These are phyloP conservation scores for western clawed frog (Xenopus tropicalis) DNA, from an alignment of 2,113 vertebrate species.

Conservation along the genomic window DNA sequence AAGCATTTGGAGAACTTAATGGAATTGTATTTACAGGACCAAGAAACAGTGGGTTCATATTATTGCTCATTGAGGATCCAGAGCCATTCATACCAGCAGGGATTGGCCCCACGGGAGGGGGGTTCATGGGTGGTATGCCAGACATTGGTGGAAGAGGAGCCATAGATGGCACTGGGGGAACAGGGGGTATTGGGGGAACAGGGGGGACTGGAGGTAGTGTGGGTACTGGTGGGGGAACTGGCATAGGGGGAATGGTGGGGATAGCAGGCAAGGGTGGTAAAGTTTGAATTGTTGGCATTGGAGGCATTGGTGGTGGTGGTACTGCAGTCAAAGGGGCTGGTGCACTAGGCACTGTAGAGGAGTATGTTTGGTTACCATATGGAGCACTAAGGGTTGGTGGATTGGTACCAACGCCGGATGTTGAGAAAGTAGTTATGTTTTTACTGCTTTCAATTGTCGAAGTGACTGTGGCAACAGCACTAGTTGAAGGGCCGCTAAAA, in stretches of 20 bases:
- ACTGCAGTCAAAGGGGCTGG: slow-evolving; percentile 84
- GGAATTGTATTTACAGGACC: slow-evolving; percentile 81
- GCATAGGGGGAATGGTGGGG: slow-evolving; percentile 86
- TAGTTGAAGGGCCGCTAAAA: slow-evolving; percentile 79
- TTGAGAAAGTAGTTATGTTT: slow-evolving; percentile 76
- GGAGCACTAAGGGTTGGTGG: slow-evolving; percentile 83
- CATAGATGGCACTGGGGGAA: slow-evolving; percentile 86
- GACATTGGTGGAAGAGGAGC: slow-evolving; percentile 85
- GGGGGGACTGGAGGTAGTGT: slow-evolving; percentile 84
- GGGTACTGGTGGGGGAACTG: slow-evolving; percentile 88
- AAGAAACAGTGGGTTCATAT: slow-evolving; percentile 87
- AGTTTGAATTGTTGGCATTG: slow-evolving; percentile 84
- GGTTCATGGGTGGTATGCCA: slow-evolving; percentile 88
- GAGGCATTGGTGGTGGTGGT: slow-evolving; percentile 87
- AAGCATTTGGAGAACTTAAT: slow-evolving; percentile 80
- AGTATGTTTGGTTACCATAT: slow-evolving; percentile 84
- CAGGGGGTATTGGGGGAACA: slow-evolving; percentile 81
- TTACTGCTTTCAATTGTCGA: slow-evolving; percentile 87
- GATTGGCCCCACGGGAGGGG: slow-evolving; percentile 83
- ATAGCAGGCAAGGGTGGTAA: slow-evolving; percentile 89
- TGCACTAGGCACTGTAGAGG: slow-evolving; percentile 79
- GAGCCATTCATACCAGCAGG: slow-evolving; percentile 81
- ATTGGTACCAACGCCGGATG: slow-evolving; percentile 74
- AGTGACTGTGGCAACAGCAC: slow-evolving; percentile 77
- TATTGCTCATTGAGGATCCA: slow-evolving; percentile 78